Evolutionary conservation across 23 tunicate genomes (phyloP), one percentile per base, ranked within the genome.

Genomic region (Diplosoma virens): DNA sequence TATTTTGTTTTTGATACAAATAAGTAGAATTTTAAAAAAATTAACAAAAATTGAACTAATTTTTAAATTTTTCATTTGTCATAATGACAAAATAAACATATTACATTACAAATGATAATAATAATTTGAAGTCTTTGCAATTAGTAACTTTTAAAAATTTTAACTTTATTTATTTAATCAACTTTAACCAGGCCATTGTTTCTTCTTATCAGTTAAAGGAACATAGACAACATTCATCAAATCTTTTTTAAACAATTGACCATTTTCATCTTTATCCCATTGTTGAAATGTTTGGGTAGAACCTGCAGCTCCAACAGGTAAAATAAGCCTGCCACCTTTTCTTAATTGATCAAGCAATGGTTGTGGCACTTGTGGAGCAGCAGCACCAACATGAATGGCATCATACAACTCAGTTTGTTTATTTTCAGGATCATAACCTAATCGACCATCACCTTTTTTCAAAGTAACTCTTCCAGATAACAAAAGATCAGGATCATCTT

Each of bases 361-460:
- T 31, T 37, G 48, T 33, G 98, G 98, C 0, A 93, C 81, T 47
- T 93, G 79, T 7, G 81, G 68, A 31, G 98, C 98, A 33, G 98
- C 98, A 4, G 98, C 98, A 5, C 98, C 98, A 20, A 93, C 98
- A 78, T 93, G 98, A 53, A 93, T 93, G 17, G 86, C 98, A 75
- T 93, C 98, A 58, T 93, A 93, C 1, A 87, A 78, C 64, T 81
- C 93, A 50, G 14, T 3, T 47, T 58, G 41, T 31, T 33, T 75
- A 25, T 79, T 67, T 2, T 90, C 86, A 7, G 97, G 97, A 60
- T 85, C 90, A 85, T 92, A 85, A 30, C 97, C 97, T 11, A 77
- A 47, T 22, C 97, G 32, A 6, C 97, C 97, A 81, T 92, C 97
- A 0, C 97, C 97, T 28, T 37, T 32, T 29, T 67, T 73, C 17